Base-by-base conservation (phyloP, 37 sponge, comb jelly and placozoan species). In the Beroe ovata region DNA sequence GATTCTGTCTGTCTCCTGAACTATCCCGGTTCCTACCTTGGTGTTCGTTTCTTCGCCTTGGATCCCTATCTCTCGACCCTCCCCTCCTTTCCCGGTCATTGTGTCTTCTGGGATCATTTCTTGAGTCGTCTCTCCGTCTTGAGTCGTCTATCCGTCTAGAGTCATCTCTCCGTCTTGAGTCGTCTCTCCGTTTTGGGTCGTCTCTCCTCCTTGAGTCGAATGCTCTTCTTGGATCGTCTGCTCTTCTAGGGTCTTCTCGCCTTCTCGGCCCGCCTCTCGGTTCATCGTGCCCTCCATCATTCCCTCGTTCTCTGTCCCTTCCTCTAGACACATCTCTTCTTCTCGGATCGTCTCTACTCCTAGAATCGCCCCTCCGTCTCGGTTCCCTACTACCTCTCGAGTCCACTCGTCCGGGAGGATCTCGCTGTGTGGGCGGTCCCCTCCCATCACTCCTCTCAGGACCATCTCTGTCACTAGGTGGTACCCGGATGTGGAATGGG, bases 71-170 rank as follows among this genome's bases (percentile, higher is more conserved):
- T 20, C 84, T 1, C 1, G 84, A 35, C 26, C 26, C 84, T 14
- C 41, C 84, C 63, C 63, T 62, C 63, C 19, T 4, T n/a, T 62
- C 63, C 63, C 63, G 54, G n/a, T n/a, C n/a, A n/a, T n/a, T n/a
- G n/a, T n/a, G n/a, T 47, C 54, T 11, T 47, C 54, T 47, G 6
- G 54, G 11, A 47, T 47, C 54, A 47, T 47, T 11, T 47, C 54
- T 47, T 47, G 11, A 16, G 54, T 6, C 11, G 11, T 47, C 54
- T 11, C 54, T 6, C 11, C 54, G 11, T 47, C 54, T 62, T 25
- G 63, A 25, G 20, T 62, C 63, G 6, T 62, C 63, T 25, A 14
- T 62, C 63, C 63, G 23, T 25, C 63, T 69, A 11, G 71, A 38
- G 32, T 69, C 71, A 8, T 20, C 71, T 29, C 20, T 11, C 36